Percentiles rank a stretch among this genome's conserved stretches.
These are phyloP conservation scores for Zaprionus davidi DNA, from an alignment of 1,140 invertebrate genomes.

Conservation along the genomic window DNA sequence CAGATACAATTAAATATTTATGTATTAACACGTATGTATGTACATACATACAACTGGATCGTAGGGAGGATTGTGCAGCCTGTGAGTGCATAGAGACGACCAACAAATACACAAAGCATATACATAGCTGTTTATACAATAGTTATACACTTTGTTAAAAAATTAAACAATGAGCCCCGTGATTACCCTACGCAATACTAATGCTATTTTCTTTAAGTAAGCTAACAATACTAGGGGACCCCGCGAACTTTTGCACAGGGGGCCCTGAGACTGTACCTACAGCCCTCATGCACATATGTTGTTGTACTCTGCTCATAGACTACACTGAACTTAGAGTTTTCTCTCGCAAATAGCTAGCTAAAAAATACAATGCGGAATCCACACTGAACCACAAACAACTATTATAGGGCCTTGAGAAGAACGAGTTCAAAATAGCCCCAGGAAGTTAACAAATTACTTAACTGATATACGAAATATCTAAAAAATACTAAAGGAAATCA, in stretches of 20 bases:
- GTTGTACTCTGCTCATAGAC: slow-evolving; percentile 25
- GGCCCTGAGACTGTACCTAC: background rate
- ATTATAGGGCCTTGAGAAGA: slow-evolving; percentile 13
- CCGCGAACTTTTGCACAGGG: no score
- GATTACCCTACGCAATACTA: no score
- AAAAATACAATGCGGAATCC: slow-evolving; percentile 26
- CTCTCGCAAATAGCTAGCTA: slow-evolving; percentile 6
- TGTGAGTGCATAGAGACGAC: no score
- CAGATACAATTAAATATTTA: slow-evolving; percentile 11
- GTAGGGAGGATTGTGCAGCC: no score
- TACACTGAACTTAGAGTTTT: slow-evolving; percentile 14
- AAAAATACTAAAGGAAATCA: slow-evolving; percentile 38
- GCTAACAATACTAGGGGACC: no score
- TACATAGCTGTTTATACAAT: no score
- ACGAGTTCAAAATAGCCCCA: slow-evolving; percentile 62
- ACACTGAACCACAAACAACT: slow-evolving; percentile 33
- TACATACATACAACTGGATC: slow-evolving; percentile 9
- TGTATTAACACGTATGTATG: background rate
- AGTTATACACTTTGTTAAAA: no score
- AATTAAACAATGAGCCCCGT: no score
- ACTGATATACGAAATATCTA: slow-evolving; percentile 48
- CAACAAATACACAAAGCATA: no score
- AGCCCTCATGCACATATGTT: background rate
- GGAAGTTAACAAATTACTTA: slow-evolving; percentile 49
- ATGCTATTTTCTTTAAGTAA: no score